phyloP scores from a whole-genome alignment of 2,888 invertebrate species.

The Luffia ferchaultella region DNA sequence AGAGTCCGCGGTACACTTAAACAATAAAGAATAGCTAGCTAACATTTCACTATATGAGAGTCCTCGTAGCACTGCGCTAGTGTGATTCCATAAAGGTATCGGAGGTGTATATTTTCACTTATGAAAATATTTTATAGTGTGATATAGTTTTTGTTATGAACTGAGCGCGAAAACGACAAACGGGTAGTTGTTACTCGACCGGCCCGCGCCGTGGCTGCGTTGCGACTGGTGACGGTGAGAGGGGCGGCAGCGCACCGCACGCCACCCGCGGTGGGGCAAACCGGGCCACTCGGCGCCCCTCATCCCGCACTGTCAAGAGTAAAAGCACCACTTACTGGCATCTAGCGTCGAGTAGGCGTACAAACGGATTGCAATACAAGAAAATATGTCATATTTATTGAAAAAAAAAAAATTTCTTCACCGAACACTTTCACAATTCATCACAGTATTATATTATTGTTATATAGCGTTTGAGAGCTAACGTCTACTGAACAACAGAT shows the following conservation, averaged over 20 bases:
- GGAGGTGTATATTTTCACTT: conserved; percentile 30
- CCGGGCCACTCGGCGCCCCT: conserved; percentile 27
- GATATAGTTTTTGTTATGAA: conserved; percentile 53
- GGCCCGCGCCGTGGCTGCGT: conserved; percentile 45
- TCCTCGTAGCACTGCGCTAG: conserved; percentile 23
- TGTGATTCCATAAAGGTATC: conserved; percentile 25
- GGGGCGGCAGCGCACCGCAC: conserved; percentile 34
- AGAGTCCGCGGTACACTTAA: conserved; percentile 55
- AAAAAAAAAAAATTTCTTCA: no score
- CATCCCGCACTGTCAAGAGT: conserved; percentile 23
- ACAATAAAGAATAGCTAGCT: conserved; percentile 51
- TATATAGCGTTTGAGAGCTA: no score
- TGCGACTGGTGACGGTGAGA: conserved; percentile 55
- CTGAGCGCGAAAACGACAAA: conserved; percentile 34
- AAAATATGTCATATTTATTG: no score
- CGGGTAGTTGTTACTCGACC: conserved; percentile 37
- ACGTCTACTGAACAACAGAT: background rate
- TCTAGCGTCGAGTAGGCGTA: conserved; percentile 41
- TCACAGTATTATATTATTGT: no score
- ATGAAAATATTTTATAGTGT: conserved; percentile 34
- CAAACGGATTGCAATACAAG: no score
- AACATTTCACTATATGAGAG: conserved; percentile 57
- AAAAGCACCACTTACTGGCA: conserved; percentile 16
- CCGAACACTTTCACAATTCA: no score
- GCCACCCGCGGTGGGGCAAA: conserved; percentile 45